A percentile compares a stretch with the other conserved stretches of the same genome.
phyloP scores from a whole-genome alignment of 2,113 vertebrate genomes.

The Oreochromis spilurus region DNA sequence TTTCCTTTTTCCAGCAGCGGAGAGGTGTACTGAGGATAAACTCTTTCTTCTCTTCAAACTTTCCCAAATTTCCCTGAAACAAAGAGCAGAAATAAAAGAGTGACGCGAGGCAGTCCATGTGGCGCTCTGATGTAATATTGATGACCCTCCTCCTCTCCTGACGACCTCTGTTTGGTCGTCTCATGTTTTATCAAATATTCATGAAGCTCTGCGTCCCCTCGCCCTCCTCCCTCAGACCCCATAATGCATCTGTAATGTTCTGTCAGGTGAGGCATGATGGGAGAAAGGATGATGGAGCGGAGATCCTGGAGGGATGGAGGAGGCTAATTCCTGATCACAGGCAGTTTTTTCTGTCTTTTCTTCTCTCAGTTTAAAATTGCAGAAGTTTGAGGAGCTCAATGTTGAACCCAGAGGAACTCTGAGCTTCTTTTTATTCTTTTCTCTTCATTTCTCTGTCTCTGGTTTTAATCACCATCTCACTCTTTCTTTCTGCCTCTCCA shows the following conservation, averaged over 20 bases:
- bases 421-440: neutral
- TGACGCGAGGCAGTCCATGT: conserved; percentile 2
- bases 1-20: neutral
- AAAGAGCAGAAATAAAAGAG: neutral
- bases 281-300: conserved; percentile 22
- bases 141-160: conserved; percentile 65
- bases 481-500: neutral
- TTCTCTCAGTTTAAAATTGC: neutral
- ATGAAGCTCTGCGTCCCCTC: conserved; percentile 38
- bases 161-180: conserved; percentile 69
- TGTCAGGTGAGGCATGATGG: conserved; percentile 57
- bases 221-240: conserved; percentile 48
- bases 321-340: neutral
- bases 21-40: neutral
- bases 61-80: neutral
- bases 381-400: neutral
- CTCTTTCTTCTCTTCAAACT: neutral
- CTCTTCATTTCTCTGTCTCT: neutral
- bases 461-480: neutral
- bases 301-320: conserved; percentile 21
- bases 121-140: conserved; percentile 66
- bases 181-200: conserved; percentile 72
- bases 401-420: conserved; percentile 11
- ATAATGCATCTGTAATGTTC: conserved; percentile 71
- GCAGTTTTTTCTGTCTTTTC: neutral